phyloP scores from a whole-genome alignment of 2,113 vertebrate species.

The Eubucco bourcierii region DNA sequence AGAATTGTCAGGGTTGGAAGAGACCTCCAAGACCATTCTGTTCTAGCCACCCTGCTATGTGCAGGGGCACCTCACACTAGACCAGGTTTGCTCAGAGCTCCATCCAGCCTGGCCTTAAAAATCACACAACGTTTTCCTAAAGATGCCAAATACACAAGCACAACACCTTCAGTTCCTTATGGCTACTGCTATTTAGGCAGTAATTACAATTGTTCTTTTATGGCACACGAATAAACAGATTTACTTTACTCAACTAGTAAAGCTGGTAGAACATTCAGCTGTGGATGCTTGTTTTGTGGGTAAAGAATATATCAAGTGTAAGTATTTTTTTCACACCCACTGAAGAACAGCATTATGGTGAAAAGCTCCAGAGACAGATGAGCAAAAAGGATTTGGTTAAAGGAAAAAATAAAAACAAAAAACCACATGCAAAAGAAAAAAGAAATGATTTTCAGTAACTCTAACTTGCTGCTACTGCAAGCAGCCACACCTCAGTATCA shows the following conservation, averaged over 20 bases:
- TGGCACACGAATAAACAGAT: not conserved
- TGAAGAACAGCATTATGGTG: not conserved
- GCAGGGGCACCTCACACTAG: no score
- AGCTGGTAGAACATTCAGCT: not conserved
- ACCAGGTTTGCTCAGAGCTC: no score
- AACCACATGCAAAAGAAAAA: not conserved
- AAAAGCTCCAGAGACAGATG: not conserved
- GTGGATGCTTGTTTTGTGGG: accelerated
- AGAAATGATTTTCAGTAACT: not conserved
- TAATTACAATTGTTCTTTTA: not conserved
- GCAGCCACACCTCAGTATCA: accelerated
- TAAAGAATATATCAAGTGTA: not conserved
- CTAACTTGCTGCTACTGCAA: not conserved
- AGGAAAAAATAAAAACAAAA: not conserved
- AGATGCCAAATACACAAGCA: not conserved
- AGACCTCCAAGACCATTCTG: no score
- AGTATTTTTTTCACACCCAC: not conserved
- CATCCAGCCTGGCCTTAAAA: no score
- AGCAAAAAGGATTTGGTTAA: not conserved
- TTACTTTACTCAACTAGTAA: not conserved
- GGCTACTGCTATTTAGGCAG: not conserved
- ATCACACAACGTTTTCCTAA: not conserved
- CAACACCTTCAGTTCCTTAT: not conserved
- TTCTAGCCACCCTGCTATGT: no score
- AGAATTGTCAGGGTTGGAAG: no score